Conservation (phyloP, 1,140 invertebrate species). For the Scaptomyza pallida region DNA sequence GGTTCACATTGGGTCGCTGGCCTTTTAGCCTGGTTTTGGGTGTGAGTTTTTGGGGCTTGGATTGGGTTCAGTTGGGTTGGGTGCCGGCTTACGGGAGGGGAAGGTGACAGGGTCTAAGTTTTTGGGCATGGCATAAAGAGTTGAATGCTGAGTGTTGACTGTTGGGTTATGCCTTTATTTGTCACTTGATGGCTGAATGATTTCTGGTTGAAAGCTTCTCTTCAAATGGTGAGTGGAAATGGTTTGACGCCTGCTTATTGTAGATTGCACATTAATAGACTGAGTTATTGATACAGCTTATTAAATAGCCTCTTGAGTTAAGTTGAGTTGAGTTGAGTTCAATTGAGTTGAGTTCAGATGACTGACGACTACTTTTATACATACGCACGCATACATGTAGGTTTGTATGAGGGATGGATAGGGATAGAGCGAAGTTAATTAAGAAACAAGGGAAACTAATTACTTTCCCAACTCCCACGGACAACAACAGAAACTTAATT, state of each 20-base stretch:
- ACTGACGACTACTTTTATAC: background rate
- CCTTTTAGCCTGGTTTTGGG: conserved; percentile 15
- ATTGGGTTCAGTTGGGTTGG: no score
- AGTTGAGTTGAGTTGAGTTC: no score
- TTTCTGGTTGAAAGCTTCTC: conserved; percentile 1
- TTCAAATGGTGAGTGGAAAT: background rate
- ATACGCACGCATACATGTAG: no score
- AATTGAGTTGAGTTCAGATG: no score
- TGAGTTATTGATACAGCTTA: conserved; percentile 58
- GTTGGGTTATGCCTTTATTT: conserved; percentile 75
- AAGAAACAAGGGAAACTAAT: conserved; percentile 19
- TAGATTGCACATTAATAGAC: conserved; percentile 55
- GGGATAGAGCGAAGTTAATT: conserved; percentile 13
- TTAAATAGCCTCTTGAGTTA: conserved; percentile 35
- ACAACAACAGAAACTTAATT: conserved; percentile 7
- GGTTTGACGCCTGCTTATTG: conserved; percentile 11
- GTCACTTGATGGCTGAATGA: conserved; percentile 57
- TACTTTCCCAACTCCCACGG: background rate
- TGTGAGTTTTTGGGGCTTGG: background rate
- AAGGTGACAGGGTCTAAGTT: no score
- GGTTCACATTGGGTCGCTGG: conserved; percentile 38
- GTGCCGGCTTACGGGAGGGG: conserved; percentile 20
- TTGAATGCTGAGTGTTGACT: conserved; percentile 35
- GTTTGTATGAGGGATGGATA: no score
- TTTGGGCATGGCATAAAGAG: conserved; percentile 5